Evolutionary conservation across 2,797 vertebrate genomes (phyloP), one percentile per base, ranked within the genome.

Genomic region (Phalloptychus januarius): DNA sequence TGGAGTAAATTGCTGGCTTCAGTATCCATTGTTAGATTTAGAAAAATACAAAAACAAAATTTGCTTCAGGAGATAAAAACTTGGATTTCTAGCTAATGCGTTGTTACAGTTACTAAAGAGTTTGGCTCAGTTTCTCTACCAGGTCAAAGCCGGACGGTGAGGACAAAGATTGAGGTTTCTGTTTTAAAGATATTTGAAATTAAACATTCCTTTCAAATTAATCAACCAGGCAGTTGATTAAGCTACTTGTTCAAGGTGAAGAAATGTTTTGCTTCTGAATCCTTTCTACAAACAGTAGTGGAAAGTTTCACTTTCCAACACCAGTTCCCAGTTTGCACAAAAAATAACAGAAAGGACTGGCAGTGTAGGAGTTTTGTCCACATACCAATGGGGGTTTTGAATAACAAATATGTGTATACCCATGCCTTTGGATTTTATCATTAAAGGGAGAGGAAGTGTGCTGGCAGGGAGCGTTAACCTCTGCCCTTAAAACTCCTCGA

Each of bases 401-500:
- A 28, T 28, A 56, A 56, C n/a, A 56, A 28, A 13, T 13, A n/a
- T 56, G 54, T 28, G 54, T n/a, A 12, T n/a, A 52, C 50, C 6
- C 8, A 3, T 45, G 16, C 6, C 25, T 1, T 61, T 25, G 40
- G 50, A 33, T 65, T 54, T n/a, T 36, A 38, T 77, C 36, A 31
- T 13, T 1, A 3, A 12, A 16, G 28, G 3, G 40, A 5, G 8
- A 16, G 23, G 3, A 50, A 54, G 46, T 5, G 31, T 70, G 71
- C 72, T 71, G 77, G 77, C 63, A 70, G 36, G 25, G 0, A 7
- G 7, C 1, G 1, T 45, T 83, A 36, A 79, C 74, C 79, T 86
- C 45, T 77, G 79, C 74, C 71, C 76, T 25, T 44, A 38, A 86
- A 70, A 15, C 33, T 56, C 61, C 40, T 20, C 7, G 71, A n/a